Evolutionary conservation across 2,797 vertebrate species (phyloP).

Genomic region (Poeciliopsis gracilis): DNA sequence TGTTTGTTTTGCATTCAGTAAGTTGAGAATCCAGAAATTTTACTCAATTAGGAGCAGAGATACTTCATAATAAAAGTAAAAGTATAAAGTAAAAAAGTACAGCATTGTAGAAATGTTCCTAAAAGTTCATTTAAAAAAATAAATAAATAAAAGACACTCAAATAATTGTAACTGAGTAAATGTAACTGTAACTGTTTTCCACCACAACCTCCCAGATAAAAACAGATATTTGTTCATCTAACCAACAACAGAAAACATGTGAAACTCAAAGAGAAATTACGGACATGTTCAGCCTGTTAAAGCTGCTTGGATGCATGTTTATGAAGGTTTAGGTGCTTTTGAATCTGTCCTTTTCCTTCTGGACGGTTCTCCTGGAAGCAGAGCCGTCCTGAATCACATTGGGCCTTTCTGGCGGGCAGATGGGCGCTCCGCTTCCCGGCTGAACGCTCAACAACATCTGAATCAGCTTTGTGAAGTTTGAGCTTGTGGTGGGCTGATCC

Average conservation of each 20-base stretch:
- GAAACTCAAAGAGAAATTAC: background rate
- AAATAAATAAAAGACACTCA: no score
- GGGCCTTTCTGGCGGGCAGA: background rate
- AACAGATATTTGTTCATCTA: background rate
- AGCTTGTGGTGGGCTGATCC: slow-evolving; percentile 10
- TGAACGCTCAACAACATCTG: slow-evolving; percentile 9
- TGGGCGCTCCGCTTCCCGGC: background rate
- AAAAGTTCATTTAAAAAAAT: no score
- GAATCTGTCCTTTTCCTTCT: background rate
- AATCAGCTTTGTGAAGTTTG: background rate
- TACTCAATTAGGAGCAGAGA: no score
- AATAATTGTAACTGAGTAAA: no score
- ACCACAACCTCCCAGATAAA: background rate
- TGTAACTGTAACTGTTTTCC: background rate
- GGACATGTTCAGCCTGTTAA: background rate
- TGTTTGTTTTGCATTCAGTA: no score
- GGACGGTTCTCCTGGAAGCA: background rate
- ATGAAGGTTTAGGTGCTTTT: background rate
- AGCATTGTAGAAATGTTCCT: no score
- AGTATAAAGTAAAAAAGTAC: no score
- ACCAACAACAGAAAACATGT: background rate
- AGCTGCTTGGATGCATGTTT: background rate
- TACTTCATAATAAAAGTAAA: no score
- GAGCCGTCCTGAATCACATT: background rate
- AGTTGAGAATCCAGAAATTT: no score